These are phyloP conservation scores for Orchestes rusci DNA, from an alignment of 2,888 invertebrate species.

Conservation along the genomic window DNA sequence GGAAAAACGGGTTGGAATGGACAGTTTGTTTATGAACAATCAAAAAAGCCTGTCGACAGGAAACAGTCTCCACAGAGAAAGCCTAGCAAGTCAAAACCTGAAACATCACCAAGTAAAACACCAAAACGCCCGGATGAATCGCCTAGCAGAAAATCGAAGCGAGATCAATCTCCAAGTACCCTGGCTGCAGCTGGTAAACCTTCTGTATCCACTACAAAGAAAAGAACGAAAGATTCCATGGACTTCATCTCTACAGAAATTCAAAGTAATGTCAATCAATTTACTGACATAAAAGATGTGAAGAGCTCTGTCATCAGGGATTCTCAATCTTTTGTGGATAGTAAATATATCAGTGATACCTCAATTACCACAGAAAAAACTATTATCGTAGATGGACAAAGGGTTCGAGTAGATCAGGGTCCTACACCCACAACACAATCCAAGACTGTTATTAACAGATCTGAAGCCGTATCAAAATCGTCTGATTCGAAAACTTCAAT, in stretches of 20 bases:
- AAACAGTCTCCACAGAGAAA: slow-evolving; percentile 7
- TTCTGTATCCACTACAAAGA: slow-evolving; percentile 6
- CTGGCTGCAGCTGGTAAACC: neutral
- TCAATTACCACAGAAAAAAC: slow-evolving; percentile 25
- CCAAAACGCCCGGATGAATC: slow-evolving; percentile 13
- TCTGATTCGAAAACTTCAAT: slow-evolving; percentile 25
- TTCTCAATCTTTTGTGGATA: slow-evolving; percentile 26
- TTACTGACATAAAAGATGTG: slow-evolving; percentile 19
- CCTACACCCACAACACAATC: slow-evolving; percentile 23
- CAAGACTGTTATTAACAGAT: slow-evolving; percentile 31
- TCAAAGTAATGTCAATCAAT: slow-evolving; percentile 31
- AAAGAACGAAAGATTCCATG: slow-evolving; percentile 11
- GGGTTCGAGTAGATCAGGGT: slow-evolving; percentile 8
- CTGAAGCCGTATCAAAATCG: slow-evolving; percentile 30
- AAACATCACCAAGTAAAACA: slow-evolving; percentile 20
- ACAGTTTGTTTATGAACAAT: slow-evolving; percentile 35
- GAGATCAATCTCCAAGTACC: slow-evolving; percentile 1
- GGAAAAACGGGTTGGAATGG: slow-evolving; percentile 43
- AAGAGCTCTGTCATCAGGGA: slow-evolving; percentile 21
- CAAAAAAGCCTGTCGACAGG: slow-evolving; percentile 8
- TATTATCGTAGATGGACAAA: slow-evolving; percentile 16
- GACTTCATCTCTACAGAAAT: slow-evolving; percentile 33
- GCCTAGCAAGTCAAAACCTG: no score
- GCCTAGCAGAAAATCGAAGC: slow-evolving; percentile 13
- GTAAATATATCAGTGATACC: slow-evolving; percentile 15